Evolutionary conservation across 2,888 invertebrate genomes (phyloP).

Genomic region (Callyntrura sp.): DNA sequence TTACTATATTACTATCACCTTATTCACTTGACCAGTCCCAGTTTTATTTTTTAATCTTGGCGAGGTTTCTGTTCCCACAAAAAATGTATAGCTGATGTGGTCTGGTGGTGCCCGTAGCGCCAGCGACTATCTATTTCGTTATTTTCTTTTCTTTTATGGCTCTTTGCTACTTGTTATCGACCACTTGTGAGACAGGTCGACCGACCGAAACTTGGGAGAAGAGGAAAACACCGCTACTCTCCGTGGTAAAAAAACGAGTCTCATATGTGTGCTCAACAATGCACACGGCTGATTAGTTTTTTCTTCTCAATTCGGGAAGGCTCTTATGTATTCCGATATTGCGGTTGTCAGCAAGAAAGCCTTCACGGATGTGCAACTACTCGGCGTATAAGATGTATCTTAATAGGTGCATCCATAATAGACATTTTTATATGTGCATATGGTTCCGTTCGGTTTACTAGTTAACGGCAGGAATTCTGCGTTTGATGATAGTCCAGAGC

Average conservation of each 20-base stretch:
- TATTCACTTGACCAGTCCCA: background rate
- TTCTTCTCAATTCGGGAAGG: slow-evolving; percentile 13
- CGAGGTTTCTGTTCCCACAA: background rate
- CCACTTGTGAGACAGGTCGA: slow-evolving; percentile 73
- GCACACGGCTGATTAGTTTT: slow-evolving; percentile 71
- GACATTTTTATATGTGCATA: background rate
- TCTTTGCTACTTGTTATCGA: slow-evolving; percentile 73
- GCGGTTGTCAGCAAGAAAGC: too few species aligned
- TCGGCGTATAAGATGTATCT: background rate
- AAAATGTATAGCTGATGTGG: background rate
- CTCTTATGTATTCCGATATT: background rate
- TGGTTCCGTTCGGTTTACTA: background rate
- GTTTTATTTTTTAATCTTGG: background rate
- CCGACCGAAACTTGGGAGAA: slow-evolving; percentile 5
- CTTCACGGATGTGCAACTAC: background rate
- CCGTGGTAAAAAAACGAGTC: slow-evolving; percentile 50
- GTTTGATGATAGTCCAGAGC: background rate
- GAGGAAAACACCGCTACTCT: background rate
- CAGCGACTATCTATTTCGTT: background rate
- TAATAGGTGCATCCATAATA: background rate
- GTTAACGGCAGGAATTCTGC: background rate
- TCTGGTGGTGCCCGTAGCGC: background rate
- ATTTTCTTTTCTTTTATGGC: slow-evolving; percentile 55
- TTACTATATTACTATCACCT: background rate
- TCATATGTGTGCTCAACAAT: slow-evolving; percentile 56